Evolutionary conservation across 2,797 vertebrate species (phyloP), one percentile per base, ranked within the genome.

Genomic region (Myotis pilosus): DNA sequence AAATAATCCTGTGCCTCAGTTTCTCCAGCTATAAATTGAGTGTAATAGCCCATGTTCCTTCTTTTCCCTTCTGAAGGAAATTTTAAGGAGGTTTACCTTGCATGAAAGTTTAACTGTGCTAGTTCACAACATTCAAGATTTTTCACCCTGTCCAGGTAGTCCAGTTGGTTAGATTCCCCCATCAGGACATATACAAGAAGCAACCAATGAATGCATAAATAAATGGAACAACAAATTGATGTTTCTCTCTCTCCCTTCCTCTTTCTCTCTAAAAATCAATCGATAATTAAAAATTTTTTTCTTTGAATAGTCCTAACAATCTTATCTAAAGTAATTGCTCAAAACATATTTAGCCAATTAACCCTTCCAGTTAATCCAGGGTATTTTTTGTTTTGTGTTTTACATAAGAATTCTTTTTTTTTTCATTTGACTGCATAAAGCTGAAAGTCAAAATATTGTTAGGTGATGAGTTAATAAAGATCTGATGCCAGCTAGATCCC

Each of bases 111-210:
- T 84, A 62, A 55, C 36, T 79, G 71, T 95, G 7, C n/a, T 44
- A 49, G 75, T 90, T 92, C 20, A 19, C 20, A 66, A 96, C 92
- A 79, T 60, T 64, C 23, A 82, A 95, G 68, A 66, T 41, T 72
- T 69, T 88, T 91, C n/a, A 19, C 17, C 64, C n/a, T 68, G 17
- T 8, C n/a, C n/a, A 36, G n/a, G n/a, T 68, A 68, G n/a, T 19
- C 33, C n/a, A 68, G 64, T 68, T 68, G 64, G 64, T 68, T 68
- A 68, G 17, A 68, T 30, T 66, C 64, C 8, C 16, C 64, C 15
- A 33, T 66, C 30, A 33, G 64, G n/a, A 33, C 64, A 19, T 9
- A 66, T 33, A 66, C 16, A 33, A 66, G 64, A 66, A 33, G 16
- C 64, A 66, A 19, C n/a, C 64, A 64, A 64, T 64, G 57, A 60